phyloP scores from a whole-genome alignment of 2,888 invertebrate species.

The Zhuqinia jingwanae region DNA sequence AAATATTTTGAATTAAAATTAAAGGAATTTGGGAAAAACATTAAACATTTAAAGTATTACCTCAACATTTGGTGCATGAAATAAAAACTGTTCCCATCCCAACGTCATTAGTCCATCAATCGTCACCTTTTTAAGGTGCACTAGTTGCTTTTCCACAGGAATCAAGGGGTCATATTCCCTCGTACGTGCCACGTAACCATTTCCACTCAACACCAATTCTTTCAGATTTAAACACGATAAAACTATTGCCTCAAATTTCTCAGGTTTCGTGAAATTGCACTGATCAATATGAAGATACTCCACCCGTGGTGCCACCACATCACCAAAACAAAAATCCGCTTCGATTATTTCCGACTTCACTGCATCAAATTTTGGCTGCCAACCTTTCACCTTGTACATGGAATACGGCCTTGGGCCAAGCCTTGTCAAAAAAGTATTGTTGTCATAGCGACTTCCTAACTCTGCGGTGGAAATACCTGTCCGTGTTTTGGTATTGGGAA shows the following conservation, averaged over 20 bases:
- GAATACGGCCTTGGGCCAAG: not conserved
- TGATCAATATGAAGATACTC: conserved; percentile 1
- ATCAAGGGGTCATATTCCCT: not conserved
- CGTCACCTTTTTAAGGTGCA: not conserved
- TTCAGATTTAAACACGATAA: not conserved
- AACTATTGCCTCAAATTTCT: conserved; percentile 5
- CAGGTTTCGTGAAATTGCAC: not conserved
- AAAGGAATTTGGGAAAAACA: too few species aligned
- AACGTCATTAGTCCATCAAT: not conserved
- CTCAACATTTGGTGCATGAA: not conserved
- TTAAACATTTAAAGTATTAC: not conserved
- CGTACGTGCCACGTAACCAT: not conserved
- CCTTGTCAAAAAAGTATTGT: too few species aligned
- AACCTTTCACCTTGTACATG: conserved; percentile 5
- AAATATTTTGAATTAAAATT: too few species aligned
- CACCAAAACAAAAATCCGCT: not conserved
- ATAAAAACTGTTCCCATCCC: not conserved
- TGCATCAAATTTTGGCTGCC: not conserved
- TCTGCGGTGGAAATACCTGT: not conserved
- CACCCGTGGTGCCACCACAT: not conserved
- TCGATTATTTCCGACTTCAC: not conserved
- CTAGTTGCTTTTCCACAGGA: not conserved
- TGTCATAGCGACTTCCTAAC: not conserved
- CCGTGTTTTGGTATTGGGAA: not conserved
- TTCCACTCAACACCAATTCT: conserved; percentile 14